A percentile compares a stretch with the other conserved stretches of the same genome.
Conservation (phyloP, 2,797 vertebrate species). For the Etheostoma nigrum region DNA sequence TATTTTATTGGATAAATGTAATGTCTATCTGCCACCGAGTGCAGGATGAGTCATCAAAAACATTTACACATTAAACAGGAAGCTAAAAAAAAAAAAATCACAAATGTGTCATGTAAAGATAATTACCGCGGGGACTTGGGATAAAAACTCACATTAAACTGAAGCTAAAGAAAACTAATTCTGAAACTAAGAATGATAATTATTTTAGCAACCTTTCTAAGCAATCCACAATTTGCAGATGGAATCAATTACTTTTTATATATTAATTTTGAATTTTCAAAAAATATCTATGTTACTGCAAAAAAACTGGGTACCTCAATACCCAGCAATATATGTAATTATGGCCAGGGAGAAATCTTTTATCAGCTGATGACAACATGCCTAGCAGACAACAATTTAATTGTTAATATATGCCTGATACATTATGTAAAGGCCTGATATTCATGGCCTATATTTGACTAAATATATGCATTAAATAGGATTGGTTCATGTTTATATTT, state of each 20-base stretch:
- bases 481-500: background rate
- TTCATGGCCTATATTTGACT: background rate
- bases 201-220: background rate
- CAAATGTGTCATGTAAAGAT: background rate
- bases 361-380: background rate
- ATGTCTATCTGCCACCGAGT: background rate
- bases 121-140: background rate
- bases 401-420: background rate
- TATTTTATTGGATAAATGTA: constrained; percentile 32
- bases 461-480: background rate
- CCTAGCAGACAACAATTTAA: background rate
- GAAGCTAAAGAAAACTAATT: no score
- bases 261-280: background rate
- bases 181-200: background rate
- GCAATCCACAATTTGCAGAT: background rate
- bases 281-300: background rate
- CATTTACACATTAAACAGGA: background rate
- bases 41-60: constrained; percentile 15
- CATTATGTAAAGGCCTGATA: no score
- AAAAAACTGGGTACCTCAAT: background rate
- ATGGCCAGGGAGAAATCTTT: background rate
- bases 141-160: background rate
- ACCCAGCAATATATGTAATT: background rate
- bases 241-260: background rate
- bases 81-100: background rate